Evolutionary conservation across 2,113 vertebrate species (phyloP).

Genomic region (Eurystomus gularis): DNA sequence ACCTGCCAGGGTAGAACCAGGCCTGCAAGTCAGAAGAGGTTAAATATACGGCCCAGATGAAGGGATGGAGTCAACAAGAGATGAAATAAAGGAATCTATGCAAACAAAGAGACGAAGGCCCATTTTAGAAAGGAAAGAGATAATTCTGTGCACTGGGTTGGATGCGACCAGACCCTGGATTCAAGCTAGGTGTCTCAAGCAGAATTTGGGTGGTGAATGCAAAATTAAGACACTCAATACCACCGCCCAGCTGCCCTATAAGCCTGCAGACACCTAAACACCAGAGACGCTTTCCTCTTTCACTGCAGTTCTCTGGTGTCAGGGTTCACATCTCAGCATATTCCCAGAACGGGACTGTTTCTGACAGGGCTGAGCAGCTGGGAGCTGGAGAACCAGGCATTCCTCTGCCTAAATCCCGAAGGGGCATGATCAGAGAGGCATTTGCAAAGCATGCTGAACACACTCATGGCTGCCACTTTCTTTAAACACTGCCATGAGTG

Average conservation of each 20-base stretch:
- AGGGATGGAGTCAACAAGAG: not conserved
- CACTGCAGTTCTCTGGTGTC: rapidly evolving
- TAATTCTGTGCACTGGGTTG: rapidly evolving
- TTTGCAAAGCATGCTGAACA: not conserved
- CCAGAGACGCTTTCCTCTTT: not conserved
- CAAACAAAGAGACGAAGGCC: not conserved
- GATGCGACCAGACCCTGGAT: not conserved
- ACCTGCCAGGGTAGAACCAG: not conserved
- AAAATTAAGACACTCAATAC: not conserved
- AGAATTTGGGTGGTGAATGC: not conserved
- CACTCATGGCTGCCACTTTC: not conserved
- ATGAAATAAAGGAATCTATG: not conserved
- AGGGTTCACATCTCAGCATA: not conserved
- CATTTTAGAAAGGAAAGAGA: not conserved
- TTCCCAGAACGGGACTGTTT: not conserved
- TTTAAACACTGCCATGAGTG: rapidly evolving
- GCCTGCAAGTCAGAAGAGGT: not conserved
- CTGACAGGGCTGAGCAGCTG: constrained; percentile 19
- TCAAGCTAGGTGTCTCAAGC: not conserved
- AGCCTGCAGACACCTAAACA: not conserved
- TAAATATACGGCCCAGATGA: not conserved
- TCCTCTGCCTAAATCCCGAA: not conserved
- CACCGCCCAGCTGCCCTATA: not conserved
- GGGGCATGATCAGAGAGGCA: not conserved
- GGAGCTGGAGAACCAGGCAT: not conserved